Conservation (phyloP, 2,888 invertebrate genomes). For the Scrobipalpa costella region DNA sequence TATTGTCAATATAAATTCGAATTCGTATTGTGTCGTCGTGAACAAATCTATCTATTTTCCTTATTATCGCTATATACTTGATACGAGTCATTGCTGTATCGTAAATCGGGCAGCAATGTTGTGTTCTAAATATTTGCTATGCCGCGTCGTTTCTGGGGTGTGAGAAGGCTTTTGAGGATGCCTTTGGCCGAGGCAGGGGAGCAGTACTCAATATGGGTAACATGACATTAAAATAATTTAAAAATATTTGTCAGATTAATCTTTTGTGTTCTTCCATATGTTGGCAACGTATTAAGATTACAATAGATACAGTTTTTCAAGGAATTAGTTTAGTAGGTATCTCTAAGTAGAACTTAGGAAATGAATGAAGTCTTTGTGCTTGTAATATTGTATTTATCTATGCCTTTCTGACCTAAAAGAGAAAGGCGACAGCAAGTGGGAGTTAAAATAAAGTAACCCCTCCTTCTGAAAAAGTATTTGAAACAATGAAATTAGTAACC, state of each 20-base stretch:
- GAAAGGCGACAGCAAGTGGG: too few relatives aligned
- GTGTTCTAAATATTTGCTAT: conserved; percentile 45
- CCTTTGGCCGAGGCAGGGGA: conserved; percentile 73
- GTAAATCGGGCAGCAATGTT: conserved; percentile 51
- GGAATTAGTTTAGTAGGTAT: too few relatives aligned
- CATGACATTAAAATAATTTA: conserved; percentile 36
- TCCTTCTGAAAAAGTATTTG: too few relatives aligned
- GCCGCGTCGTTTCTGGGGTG: conserved; percentile 58
- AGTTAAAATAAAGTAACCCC: too few relatives aligned
- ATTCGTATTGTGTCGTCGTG: neutral
- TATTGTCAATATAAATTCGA: neutral
- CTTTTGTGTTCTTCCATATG: neutral
- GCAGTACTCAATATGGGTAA: conserved; percentile 84
- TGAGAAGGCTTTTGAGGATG: conserved; percentile 82
- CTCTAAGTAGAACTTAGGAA: too few relatives aligned
- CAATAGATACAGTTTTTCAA: too few relatives aligned
- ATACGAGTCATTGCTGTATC: conserved; percentile 44
- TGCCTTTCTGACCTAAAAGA: too few relatives aligned
- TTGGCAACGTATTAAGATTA: neutral
- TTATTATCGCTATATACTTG: neutral
- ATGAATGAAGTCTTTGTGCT: too few relatives aligned
- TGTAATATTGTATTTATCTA: too few relatives aligned
- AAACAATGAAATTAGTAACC: too few relatives aligned
- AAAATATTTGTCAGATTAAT: neutral
- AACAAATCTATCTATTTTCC: neutral